Evolutionary conservation across 2,113 vertebrate species (phyloP).

Genomic region (Tenebrosternarchus preto): DNA sequence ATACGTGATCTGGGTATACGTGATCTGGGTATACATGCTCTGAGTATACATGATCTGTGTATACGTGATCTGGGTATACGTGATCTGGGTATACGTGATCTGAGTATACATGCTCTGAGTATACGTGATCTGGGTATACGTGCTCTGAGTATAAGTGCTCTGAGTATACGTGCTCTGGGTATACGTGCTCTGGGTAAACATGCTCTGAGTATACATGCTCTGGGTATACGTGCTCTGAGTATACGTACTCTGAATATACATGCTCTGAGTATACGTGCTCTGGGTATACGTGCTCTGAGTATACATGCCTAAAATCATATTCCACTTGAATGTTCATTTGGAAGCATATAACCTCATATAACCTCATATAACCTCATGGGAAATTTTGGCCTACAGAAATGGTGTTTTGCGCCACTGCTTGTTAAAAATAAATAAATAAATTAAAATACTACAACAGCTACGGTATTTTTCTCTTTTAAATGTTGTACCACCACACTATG

Average conservation of each 20-base stretch:
- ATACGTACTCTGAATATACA: background rate
- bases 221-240: too few species aligned
- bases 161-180: too few species aligned
- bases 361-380: background rate
- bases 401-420: too few species aligned
- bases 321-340: background rate
- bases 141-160: background rate
- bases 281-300: too few species aligned
- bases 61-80: background rate
- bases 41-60: background rate
- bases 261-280: background rate
- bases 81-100: too few species aligned
- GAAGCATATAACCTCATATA: background rate
- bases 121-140: too few species aligned
- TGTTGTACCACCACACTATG: background rate
- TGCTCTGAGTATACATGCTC: background rate
- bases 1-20: too few species aligned
- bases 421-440: too few species aligned
- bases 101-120: background rate
- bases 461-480: background rate
- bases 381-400: background rate
- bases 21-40: too few species aligned
- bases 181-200: background rate
- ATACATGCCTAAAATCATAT: background rate
- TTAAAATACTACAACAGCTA: too few species aligned